phyloP scores from a whole-genome alignment of 2,113 vertebrate species.

The Callipepla squamata region DNA sequence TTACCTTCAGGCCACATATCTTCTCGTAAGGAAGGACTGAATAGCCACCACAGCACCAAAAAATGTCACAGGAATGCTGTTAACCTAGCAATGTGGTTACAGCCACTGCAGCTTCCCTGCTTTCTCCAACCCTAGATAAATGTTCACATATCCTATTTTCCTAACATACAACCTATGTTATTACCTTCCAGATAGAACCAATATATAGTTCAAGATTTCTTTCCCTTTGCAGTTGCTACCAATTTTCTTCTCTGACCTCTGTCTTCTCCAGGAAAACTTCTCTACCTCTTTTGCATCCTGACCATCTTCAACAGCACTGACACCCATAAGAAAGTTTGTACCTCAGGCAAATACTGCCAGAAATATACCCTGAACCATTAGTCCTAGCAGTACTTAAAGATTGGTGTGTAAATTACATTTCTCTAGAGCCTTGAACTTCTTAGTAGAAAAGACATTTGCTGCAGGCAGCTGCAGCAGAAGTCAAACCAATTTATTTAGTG shows the following conservation, averaged over 20 bases:
- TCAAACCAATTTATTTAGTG: conserved; percentile 50
- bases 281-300: background rate
- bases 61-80: background rate
- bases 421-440: conserved; percentile 4
- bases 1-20: background rate
- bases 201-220: background rate
- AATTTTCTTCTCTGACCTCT: background rate
- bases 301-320: background rate
- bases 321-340: background rate
- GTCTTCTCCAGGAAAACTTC: background rate
- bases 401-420: conserved; percentile 9
- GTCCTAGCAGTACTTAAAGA: conserved; percentile 14
- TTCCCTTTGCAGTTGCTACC: background rate
- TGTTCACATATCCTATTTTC: background rate
- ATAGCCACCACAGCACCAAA: background rate
- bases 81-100: background rate
- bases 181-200: background rate
- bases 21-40: background rate
- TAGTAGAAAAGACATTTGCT: conserved; percentile 27
- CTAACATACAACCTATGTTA: background rate
- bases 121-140: background rate
- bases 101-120: background rate
- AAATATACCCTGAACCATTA: background rate
- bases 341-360: background rate
- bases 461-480: conserved; percentile 26